Evolutionary conservation across 2,113 vertebrate genomes (phyloP).

Genomic region (Muscicapa adusta): DNA sequence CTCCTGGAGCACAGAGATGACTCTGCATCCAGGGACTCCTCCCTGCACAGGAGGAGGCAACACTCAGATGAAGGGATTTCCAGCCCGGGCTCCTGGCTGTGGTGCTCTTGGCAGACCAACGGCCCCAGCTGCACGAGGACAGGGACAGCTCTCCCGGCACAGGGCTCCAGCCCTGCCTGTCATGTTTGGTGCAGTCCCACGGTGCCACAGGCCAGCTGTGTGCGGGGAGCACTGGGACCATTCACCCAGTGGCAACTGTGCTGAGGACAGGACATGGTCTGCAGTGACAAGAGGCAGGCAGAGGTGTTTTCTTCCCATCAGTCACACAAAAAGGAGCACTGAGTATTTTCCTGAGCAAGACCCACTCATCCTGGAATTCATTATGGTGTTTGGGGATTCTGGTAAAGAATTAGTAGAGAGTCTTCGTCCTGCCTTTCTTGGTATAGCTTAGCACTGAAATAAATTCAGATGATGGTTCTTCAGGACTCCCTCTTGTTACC

Average conservation of each 20-base stretch:
- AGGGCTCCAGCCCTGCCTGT: not conserved
- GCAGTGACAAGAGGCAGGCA: not conserved
- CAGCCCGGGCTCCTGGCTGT: not conserved
- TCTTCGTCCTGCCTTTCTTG: not conserved
- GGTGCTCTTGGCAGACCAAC: not conserved
- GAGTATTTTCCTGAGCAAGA: not conserved
- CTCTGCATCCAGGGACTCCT: not conserved
- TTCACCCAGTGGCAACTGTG: not conserved
- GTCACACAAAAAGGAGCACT: not conserved
- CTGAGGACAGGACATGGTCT: not conserved
- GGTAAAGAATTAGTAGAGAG: not conserved
- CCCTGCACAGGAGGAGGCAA: not conserved
- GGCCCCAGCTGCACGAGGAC: not conserved
- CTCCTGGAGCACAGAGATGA: not conserved
- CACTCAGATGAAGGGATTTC: not conserved
- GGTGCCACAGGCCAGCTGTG: not conserved
- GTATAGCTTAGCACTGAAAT: not conserved
- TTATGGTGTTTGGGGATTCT: not conserved
- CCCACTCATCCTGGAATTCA: not conserved
- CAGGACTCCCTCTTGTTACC: not conserved
- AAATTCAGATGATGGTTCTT: not conserved
- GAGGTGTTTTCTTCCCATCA: not conserved
- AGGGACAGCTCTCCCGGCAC: not conserved
- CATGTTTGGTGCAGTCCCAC: not conserved
- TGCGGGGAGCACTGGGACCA: not conserved